These are phyloP conservation scores for Anastrepha ludens DNA, from an alignment of 1,140 invertebrate species.

Conservation along the genomic window DNA sequence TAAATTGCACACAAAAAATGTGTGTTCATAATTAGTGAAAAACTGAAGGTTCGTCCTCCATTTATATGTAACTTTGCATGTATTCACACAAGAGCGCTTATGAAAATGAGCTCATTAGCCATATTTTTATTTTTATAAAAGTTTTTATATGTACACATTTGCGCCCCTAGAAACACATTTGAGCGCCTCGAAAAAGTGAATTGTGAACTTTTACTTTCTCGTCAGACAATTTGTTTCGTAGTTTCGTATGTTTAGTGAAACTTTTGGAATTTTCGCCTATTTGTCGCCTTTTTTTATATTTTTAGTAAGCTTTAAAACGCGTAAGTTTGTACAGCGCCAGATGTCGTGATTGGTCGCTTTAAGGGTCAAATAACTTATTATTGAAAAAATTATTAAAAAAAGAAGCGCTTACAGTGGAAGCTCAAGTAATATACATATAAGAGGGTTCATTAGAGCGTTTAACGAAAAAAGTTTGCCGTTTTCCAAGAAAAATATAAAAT, in stretches of 20 bases:
- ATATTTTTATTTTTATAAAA: neutral
- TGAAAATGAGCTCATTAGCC: conserved; percentile 35
- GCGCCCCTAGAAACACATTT: neutral
- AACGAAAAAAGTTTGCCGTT: no score
- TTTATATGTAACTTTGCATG: neutral
- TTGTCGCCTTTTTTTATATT: neutral
- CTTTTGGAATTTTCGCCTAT: neutral
- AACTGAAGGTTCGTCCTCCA: neutral
- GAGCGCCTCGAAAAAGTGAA: neutral
- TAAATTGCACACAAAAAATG: neutral
- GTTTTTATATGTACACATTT: neutral
- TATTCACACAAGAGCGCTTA: no score
- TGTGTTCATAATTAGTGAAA: conserved; percentile 29
- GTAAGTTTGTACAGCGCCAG: no score
- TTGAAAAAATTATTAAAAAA: no score
- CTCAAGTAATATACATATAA: no score
- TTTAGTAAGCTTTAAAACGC: no score
- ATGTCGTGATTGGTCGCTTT: no score
- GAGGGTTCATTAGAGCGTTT: no score
- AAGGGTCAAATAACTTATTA: no score
- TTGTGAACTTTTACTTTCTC: conserved; percentile 15
- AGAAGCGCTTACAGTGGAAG: no score
- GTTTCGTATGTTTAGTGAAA: conserved; percentile 4
- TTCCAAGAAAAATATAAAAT: no score
- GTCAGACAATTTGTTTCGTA: conserved; percentile 20